Conservation (phyloP, 2,888 invertebrate species). For the Hipparchia semele region DNA sequence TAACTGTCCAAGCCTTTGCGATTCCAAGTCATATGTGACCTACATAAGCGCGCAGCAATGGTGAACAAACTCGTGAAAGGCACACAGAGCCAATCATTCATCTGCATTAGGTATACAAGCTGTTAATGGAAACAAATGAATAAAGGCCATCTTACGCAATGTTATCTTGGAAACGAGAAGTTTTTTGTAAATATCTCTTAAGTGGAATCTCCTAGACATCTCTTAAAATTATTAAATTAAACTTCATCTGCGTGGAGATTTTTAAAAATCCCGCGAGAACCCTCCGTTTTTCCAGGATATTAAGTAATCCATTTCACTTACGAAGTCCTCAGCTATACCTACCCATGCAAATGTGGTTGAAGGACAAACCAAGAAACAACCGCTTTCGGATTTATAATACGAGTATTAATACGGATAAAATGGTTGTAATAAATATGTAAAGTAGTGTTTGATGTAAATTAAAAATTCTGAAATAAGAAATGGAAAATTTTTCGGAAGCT, state of each 20-base stretch:
- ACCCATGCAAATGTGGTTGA: too few relatives aligned
- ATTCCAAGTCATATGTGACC: conserved; percentile 40
- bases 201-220: neutral
- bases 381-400: too few relatives aligned
- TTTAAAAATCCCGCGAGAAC: too few relatives aligned
- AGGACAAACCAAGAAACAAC: too few relatives aligned
- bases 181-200: too few relatives aligned
- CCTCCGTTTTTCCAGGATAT: too few relatives aligned
- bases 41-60: conserved; percentile 48
- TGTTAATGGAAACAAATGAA: conserved; percentile 14
- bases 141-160: neutral
- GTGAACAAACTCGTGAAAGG: conserved; percentile 59
- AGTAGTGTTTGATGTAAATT: neutral
- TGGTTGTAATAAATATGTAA: neutral
- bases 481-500: conserved; percentile 5
- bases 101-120: neutral
- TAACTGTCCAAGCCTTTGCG: conserved; percentile 26
- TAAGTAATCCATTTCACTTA: too few relatives aligned
- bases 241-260: too few relatives aligned
- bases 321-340: too few relatives aligned
- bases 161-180: too few relatives aligned
- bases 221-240: neutral
- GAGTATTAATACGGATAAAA: too few relatives aligned
- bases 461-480: neutral
- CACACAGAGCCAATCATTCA: conserved; percentile 34